Evolutionary conservation across 1,140 invertebrate species (phyloP).

Genomic region (Penaeus vannamei): DNA sequence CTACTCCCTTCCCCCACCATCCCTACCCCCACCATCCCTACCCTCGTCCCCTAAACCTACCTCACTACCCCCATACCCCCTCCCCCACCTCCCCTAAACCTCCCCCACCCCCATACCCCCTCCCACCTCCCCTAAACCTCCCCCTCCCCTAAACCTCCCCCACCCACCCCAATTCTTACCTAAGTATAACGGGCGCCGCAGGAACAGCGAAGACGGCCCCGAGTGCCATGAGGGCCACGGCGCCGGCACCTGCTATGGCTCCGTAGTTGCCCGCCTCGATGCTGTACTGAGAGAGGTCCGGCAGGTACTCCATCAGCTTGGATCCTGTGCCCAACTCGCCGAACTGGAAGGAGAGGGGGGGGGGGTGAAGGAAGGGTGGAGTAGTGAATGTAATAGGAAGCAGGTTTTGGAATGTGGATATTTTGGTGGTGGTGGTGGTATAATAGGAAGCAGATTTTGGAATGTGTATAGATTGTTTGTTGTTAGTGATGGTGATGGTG

Average conservation of each 20-base stretch:
- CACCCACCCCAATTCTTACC: background rate
- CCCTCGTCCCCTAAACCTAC: no score
- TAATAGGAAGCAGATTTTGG: background rate
- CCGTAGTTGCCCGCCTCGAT: constrained; percentile 15
- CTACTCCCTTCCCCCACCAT: no score
- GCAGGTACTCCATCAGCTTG: constrained; percentile 47
- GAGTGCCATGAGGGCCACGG: constrained; percentile 46
- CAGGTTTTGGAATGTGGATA: no score
- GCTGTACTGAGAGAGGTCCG: constrained; percentile 45
- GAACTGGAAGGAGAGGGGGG: constrained; percentile 16
- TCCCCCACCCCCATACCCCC: no score
- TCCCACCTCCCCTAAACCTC: background rate
- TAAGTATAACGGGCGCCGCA: constrained; percentile 43
- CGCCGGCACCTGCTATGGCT: constrained; percentile 35
- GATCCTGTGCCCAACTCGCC: constrained; percentile 37
- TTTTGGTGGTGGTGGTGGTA: no score
- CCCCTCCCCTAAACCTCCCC: background rate
- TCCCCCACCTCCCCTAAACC: no score
- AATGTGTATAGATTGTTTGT: no score
- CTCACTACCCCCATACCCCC: no score
- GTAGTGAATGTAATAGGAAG: background rate
- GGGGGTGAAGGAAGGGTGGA: background rate
- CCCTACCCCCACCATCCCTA: no score
- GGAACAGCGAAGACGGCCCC: constrained; percentile 53
- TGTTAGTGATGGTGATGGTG: no score